A percentile compares a stretch with the other conserved stretches of the same genome.
phyloP scores from a whole-genome alignment of 2,113 vertebrate species.

The Ciconia boyciana region DNA sequence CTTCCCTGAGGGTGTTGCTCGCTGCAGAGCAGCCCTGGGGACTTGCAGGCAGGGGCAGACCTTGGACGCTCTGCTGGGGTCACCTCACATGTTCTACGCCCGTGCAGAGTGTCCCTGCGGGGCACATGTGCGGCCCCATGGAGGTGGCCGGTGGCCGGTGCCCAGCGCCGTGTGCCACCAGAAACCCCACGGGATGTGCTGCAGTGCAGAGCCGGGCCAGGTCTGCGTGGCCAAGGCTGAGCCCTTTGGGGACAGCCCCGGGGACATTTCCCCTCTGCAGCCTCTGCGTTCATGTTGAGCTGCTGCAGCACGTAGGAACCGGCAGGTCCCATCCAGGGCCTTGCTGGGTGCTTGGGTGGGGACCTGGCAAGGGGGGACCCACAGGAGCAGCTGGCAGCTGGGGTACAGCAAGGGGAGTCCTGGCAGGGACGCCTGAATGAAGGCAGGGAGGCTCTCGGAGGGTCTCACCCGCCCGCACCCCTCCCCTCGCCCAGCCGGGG shows the following conservation, averaged over 20 bases:
- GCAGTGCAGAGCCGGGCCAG: neutral
- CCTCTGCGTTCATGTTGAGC: neutral
- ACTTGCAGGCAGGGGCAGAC: neutral
- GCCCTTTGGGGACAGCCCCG: neutral
- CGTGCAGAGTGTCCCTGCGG: fast-evolving
- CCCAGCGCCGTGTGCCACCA: fast-evolving
- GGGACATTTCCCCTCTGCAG: neutral
- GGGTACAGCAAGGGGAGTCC: neutral
- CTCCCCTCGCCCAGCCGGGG: neutral
- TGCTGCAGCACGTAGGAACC: neutral
- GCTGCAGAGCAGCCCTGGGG: neutral
- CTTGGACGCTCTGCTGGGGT: neutral
- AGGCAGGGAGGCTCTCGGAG: neutral
- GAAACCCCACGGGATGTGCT: neutral
- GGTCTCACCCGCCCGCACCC: neutral
- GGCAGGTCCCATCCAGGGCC: neutral
- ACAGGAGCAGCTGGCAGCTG: neutral
- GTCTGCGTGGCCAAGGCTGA: neutral
- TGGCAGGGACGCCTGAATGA: neutral
- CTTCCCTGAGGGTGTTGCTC: fast-evolving
- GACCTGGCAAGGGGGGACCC: too few species aligned
- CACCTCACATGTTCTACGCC: neutral
- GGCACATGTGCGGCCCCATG: neutral
- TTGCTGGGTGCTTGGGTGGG: neutral
- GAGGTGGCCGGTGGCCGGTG: neutral